Conservation (phyloP, 2,888 invertebrate species). For the Diadegma fenestrale region DNA sequence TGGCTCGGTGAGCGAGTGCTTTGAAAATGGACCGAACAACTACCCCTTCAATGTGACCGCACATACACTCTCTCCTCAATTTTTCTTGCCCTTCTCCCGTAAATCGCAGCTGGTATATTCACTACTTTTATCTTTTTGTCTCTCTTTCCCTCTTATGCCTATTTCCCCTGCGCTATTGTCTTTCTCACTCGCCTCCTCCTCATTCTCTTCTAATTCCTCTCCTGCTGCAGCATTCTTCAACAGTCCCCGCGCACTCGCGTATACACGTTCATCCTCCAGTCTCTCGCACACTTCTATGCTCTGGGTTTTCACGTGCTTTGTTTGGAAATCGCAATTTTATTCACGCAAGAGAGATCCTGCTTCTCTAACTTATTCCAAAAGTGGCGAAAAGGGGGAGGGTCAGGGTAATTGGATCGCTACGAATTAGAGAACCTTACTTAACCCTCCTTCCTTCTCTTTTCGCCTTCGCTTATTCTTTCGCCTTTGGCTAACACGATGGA, state of each 20-base stretch:
- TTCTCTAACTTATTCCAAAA: constrained; percentile 78
- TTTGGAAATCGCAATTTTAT: constrained; percentile 80
- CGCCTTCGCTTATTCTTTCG: constrained; percentile 4
- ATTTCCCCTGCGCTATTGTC: constrained; percentile 41
- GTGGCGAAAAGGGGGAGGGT: constrained; percentile 57
- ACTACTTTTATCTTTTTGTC: background rate
- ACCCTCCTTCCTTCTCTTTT: constrained; percentile 29
- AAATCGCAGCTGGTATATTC: background rate
- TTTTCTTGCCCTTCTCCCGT: background rate
- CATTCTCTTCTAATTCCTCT: constrained; percentile 2
- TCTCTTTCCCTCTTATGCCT: constrained; percentile 31
- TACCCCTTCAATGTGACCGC: constrained; percentile 39
- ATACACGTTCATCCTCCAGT: constrained; percentile 27
- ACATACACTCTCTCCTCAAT: constrained; percentile 17
- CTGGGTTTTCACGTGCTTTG: constrained; percentile 77
- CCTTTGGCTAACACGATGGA: constrained; percentile 5
- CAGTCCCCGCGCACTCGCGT: constrained; percentile 45
- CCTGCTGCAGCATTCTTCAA: constrained; percentile 34
- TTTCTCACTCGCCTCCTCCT: constrained; percentile 5
- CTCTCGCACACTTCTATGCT: constrained; percentile 30
- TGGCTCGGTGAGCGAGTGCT: constrained; percentile 76
- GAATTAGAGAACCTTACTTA: constrained; percentile 78
- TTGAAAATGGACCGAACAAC: constrained; percentile 76
- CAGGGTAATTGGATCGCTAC: constrained; percentile 80
- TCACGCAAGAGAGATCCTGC: constrained; percentile 69